Base-by-base conservation (phyloP, 2,888 invertebrate genomes). In the Drosophila helvetica region DNA sequence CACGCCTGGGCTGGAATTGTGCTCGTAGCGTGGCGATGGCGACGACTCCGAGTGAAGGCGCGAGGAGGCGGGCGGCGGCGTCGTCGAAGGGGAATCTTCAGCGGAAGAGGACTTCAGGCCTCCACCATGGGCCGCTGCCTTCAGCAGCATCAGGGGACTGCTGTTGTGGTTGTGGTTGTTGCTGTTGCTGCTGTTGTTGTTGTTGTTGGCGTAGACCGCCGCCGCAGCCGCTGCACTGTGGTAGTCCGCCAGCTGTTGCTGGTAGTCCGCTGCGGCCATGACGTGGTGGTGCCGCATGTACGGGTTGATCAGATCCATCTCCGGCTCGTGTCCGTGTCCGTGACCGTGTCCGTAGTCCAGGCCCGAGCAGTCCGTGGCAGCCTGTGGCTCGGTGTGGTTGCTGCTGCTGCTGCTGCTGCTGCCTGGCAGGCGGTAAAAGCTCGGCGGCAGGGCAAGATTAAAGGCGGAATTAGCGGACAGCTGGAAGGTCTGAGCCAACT, bases 1-100 rank as follows among this genome's bases (percentile, higher is more conserved):
- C 33, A 91, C 91, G 25, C 90, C 91, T 27, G 92, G 92, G 74
- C 92, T 92, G 61, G 91, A 92, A 57, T 91, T 91, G 33, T 91
- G 90, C 74, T 90, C 90, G 64, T 89, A 90, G 1, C 89, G 87
- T 38, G 88, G 83, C 63, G 91, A 91, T 56, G 91, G 91, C 25
- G 91, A 91, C 30, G 91, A 91, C 57, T 91, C 91, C 66, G 91
- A 91, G 54, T 92, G 92, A 53, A 91, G 83, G 55, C 91, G 89
- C 64, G 90, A 90, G 15, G 91, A 90, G 61, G 90, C 90, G 8
- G 89, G 81, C 53, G 90, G 91, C 42, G 91, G 91, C 59, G 91
- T 91, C 19, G 91, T 90, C 9, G 90, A 89, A 1, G 82, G 82
- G n/a, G 91, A 90, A 38, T 91, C 91, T 25, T 91, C 91, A 3